Conservation (phyloP, 2,888 invertebrate genomes). For the Julus scanicus region DNA sequence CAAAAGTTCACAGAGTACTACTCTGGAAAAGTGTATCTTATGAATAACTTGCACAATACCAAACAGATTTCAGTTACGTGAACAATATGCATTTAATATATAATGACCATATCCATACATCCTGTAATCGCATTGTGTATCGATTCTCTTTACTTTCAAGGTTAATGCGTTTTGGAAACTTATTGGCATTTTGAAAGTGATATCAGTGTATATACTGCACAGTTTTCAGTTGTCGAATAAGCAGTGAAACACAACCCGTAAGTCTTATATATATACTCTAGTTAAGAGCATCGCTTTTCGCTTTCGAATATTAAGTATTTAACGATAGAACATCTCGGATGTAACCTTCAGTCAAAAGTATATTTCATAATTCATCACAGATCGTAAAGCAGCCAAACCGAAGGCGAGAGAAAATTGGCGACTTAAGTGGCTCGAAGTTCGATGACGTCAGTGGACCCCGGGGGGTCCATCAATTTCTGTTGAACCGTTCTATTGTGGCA, state of each 20-base stretch:
- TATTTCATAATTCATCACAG: conserved; percentile 20
- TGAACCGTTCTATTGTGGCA: no score
- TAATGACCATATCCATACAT: no score
- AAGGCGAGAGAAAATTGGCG: not conserved
- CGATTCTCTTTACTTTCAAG: not conserved
- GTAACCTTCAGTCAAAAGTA: not conserved
- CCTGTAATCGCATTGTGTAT: not conserved
- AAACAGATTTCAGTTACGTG: no score
- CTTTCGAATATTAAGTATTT: not conserved
- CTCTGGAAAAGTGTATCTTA: no score
- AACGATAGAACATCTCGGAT: not conserved
- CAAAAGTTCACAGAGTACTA: no score
- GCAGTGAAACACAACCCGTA: not conserved
- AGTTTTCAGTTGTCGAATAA: not conserved
- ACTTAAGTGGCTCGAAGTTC: not conserved
- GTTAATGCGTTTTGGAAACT: not conserved
- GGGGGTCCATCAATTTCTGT: not conserved
- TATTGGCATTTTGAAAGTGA: not conserved
- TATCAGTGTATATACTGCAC: not conserved
- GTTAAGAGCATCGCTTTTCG: not conserved
- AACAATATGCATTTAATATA: no score
- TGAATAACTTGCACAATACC: no score
- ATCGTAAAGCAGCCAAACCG: not conserved
- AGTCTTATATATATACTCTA: not conserved
- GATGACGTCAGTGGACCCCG: not conserved